Evolutionary conservation across 1,140 invertebrate species (phyloP).

Genomic region (Cydia fagiglandana): DNA sequence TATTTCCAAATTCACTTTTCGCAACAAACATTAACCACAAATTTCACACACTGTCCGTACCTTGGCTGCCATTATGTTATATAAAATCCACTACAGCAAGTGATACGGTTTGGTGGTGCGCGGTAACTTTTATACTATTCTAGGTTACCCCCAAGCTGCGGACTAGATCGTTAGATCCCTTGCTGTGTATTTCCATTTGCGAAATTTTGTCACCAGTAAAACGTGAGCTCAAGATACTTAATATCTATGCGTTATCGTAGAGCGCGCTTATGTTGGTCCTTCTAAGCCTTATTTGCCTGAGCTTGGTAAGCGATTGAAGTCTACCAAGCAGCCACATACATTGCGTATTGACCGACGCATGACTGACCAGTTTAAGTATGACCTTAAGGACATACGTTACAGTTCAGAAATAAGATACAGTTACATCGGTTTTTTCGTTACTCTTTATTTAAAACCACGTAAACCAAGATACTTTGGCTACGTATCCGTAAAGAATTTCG

Average conservation of each 20-base stretch:
- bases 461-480: background rate
- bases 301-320: background rate
- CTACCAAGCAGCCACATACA: background rate
- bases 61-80: constrained; percentile 75
- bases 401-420: background rate
- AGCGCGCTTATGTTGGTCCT: background rate
- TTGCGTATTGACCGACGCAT: background rate
- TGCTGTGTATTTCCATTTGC: background rate
- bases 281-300: background rate
- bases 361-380: background rate
- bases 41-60: constrained; percentile 43
- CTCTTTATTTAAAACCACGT: background rate
- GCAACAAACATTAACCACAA: background rate
- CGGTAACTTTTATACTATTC: constrained; percentile 67
- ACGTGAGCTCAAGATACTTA: background rate
- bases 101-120: constrained; percentile 61
- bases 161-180: constrained; percentile 26
- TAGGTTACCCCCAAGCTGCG: constrained; percentile 59
- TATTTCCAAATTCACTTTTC: constrained; percentile 10
- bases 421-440: background rate
- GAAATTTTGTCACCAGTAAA: background rate
- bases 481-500: background rate
- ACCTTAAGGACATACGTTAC: background rate
- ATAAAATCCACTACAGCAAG: constrained; percentile 67
- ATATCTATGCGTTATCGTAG: background rate